Evolutionary conservation across 2,797 vertebrate genomes (phyloP).

Genomic region (Periophthalmus magnuspinnatus): DNA sequence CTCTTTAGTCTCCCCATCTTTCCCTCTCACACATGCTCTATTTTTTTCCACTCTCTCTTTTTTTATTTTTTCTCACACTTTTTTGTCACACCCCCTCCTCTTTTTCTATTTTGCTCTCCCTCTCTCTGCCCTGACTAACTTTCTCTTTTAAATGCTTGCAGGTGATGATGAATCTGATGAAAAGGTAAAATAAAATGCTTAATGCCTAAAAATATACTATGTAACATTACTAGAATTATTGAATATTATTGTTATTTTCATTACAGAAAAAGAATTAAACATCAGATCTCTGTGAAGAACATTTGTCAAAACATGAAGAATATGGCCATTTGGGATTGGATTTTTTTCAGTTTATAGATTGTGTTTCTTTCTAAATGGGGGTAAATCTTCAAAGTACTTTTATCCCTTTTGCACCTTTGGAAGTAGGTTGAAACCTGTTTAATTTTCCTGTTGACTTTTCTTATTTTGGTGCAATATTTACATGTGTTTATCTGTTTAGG

Average conservation of each 20-base stretch:
- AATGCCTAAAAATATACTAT: too few species aligned
- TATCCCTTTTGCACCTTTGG: neutral
- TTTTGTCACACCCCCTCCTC: too few species aligned
- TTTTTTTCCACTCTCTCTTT: too few species aligned
- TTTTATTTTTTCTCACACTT: too few species aligned
- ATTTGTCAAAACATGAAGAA: neutral
- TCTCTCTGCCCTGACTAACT: neutral
- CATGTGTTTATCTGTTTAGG: neutral
- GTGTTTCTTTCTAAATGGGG: neutral
- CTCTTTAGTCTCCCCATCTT: too few species aligned
- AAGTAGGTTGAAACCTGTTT: neutral
- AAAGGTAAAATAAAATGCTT: constrained; percentile 56
- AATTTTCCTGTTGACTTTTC: neutral
- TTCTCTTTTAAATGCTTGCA: constrained; percentile 12
- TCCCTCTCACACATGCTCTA: neutral
- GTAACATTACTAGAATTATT: neutral
- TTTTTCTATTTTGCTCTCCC: neutral
- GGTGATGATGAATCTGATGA: constrained; percentile 37
- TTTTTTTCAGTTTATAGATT: neutral
- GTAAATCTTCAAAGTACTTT: too few species aligned
- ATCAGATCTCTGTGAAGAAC: neutral
- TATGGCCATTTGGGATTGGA: neutral
- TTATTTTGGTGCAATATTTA: neutral
- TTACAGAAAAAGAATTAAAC: constrained; percentile 66
- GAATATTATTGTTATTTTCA: neutral